phyloP scores from a whole-genome alignment of 2,888 invertebrate species.

The Lasius fuliginosus region DNA sequence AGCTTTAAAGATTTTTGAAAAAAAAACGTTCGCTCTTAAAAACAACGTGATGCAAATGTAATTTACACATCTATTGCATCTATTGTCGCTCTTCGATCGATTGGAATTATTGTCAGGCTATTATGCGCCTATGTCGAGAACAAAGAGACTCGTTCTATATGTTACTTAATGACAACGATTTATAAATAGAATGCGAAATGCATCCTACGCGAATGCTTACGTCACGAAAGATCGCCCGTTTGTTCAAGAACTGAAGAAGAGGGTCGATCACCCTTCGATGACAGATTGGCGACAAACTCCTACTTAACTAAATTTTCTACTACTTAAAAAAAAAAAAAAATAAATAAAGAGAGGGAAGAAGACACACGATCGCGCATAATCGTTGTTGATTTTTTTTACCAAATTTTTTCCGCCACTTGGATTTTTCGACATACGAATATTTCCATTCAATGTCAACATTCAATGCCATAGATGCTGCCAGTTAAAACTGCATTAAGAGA shows the following conservation, averaged over 20 bases:
- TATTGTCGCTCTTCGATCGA: slow-evolving; percentile 22
- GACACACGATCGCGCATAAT: not conserved
- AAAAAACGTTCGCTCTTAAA: not conserved
- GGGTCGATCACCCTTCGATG: not conserved
- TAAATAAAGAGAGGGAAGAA: too few relatives aligned
- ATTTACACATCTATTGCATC: not conserved
- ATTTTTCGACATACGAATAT: not conserved
- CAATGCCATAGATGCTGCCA: not conserved
- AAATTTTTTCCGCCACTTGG: not conserved
- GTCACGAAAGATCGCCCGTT: slow-evolving; percentile 39
- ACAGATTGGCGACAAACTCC: not conserved
- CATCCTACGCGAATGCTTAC: slow-evolving; percentile 50
- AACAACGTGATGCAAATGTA: not conserved
- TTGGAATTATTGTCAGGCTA: slow-evolving; percentile 23
- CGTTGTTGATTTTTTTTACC: not conserved
- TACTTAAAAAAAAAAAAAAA: not conserved
- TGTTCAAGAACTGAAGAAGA: slow-evolving; percentile 43
- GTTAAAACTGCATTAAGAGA: not conserved
- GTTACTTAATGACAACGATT: slow-evolving; percentile 42
- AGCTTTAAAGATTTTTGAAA: not conserved
- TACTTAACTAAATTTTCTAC: not conserved
- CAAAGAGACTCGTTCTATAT: slow-evolving; percentile 4
- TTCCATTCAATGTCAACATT: not conserved
- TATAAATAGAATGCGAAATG: slow-evolving; percentile 52
- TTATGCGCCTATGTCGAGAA: slow-evolving; percentile 1